These are phyloP conservation scores for Ceraclea dissimilis DNA, from an alignment of 2,888 invertebrate species.

Conservation along the genomic window DNA sequence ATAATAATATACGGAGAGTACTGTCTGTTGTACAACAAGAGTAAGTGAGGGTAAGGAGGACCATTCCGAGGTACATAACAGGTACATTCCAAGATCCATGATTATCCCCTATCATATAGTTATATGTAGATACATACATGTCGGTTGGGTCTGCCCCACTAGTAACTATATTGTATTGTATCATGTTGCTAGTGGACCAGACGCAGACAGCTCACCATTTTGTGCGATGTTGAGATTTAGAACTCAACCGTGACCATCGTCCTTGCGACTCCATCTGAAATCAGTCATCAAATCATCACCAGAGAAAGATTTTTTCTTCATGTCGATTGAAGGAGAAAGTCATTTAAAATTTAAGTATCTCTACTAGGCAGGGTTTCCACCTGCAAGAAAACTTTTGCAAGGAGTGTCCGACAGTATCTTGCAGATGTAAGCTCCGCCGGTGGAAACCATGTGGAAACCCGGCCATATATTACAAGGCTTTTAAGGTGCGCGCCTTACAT, in stretches of 20 bases:
- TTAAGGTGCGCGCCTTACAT: too few species aligned
- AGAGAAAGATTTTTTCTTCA: too few species aligned
- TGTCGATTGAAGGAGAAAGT: too few species aligned
- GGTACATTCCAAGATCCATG: slow-evolving; percentile 51
- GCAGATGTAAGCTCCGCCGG: too few species aligned
- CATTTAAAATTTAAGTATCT: too few species aligned
- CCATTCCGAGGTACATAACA: slow-evolving; percentile 52
- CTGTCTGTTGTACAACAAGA: background rate
- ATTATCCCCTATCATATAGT: slow-evolving; percentile 41
- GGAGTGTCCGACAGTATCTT: too few species aligned
- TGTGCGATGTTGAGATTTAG: slow-evolving; percentile 52
- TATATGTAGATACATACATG: slow-evolving; percentile 18
- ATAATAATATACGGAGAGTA: slow-evolving; percentile 5
- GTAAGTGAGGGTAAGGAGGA: slow-evolving; percentile 43
- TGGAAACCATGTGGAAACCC: too few species aligned
- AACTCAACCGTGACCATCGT: slow-evolving; percentile 39
- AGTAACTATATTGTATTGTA: slow-evolving; percentile 16
- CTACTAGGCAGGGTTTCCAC: too few species aligned
- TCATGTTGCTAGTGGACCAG: slow-evolving; percentile 20
- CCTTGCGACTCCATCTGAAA: slow-evolving; percentile 23
- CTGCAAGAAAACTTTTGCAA: too few species aligned
- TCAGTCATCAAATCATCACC: slow-evolving; percentile 17
- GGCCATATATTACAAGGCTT: too few species aligned
- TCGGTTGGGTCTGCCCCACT: slow-evolving; percentile 24
- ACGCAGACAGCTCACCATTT: slow-evolving; percentile 26